Evolutionary conservation across 2,888 invertebrate species (phyloP).

Genomic region (Hoplodrina blanda): DNA sequence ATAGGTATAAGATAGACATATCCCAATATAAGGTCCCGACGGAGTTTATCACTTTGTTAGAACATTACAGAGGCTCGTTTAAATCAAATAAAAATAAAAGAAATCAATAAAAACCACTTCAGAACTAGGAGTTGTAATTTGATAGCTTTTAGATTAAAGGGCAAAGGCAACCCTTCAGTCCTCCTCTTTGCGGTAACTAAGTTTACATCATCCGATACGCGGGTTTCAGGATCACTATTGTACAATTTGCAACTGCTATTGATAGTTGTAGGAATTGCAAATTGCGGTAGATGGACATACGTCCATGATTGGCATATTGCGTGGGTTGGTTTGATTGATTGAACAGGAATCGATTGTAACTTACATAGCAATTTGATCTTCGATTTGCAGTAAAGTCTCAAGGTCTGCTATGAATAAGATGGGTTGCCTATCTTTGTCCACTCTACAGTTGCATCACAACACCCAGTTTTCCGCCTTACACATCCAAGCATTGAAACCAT

Average conservation of each 20-base stretch:
- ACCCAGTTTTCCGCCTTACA: too few species aligned
- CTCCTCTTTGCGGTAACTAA: constrained; percentile 64
- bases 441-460: too few species aligned
- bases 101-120: constrained; percentile 61
- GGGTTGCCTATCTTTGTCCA: neutral
- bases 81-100: constrained; percentile 45
- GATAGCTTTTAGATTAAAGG: constrained; percentile 74
- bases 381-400: neutral
- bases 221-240: constrained; percentile 14
- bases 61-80: neutral
- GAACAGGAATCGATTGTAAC: neutral
- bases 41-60: neutral
- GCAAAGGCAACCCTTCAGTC: constrained; percentile 56
- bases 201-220: constrained; percentile 62
- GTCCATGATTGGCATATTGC: neutral
- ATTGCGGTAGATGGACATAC: neutral
- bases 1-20: too few species aligned
- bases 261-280: constrained; percentile 8
- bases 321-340: constrained; percentile 9
- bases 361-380: neutral
- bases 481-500: too few species aligned
- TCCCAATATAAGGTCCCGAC: neutral
- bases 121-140: constrained; percentile 63
- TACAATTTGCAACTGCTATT: constrained; percentile 46
- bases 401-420: neutral